A percentile compares a stretch with the other conserved stretches of the same genome.
Conservation (phyloP, 2,888 invertebrate genomes). For the Trichogramma evanescens region DNA sequence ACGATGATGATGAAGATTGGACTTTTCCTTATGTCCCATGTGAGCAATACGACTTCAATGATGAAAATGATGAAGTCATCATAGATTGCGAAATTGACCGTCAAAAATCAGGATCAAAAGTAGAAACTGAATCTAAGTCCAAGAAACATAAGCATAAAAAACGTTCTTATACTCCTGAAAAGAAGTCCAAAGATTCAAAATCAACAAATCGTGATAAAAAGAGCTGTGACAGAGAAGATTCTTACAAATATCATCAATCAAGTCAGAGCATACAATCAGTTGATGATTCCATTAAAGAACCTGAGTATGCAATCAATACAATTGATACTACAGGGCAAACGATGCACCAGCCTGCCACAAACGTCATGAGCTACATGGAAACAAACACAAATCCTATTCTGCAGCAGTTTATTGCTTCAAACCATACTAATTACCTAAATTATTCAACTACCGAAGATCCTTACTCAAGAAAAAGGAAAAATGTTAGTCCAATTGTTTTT, state of each 20-base stretch:
- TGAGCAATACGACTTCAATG: constrained; percentile 28
- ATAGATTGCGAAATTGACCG: background rate
- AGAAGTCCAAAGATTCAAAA: constrained; percentile 36
- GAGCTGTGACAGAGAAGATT: no score
- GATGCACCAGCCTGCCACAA: no score
- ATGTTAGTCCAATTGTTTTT: constrained; percentile 44
- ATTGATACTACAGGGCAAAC: constrained; percentile 19
- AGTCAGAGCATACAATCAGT: no score
- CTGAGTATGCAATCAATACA: constrained; percentile 32
- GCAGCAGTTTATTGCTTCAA: no score
- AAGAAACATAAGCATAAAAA: no score
- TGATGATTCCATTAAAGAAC: constrained; percentile 22
- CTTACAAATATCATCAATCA: no score
- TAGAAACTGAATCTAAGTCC: no score
- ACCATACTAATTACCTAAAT: constrained; percentile 10
- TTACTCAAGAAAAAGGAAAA: constrained; percentile 36
- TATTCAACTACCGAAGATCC: constrained; percentile 35
- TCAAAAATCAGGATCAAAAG: constrained; percentile 25
- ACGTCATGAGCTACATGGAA: no score
- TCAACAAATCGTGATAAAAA: constrained; percentile 13
- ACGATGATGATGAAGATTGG: constrained; percentile 38
- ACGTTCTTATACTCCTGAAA: constrained; percentile 30
- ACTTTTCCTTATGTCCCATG: constrained; percentile 29
- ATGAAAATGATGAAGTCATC: constrained; percentile 16
- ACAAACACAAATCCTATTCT: no score